phyloP scores from a whole-genome alignment of 2,113 vertebrate species.

The Callorhinus ursinus region DNA sequence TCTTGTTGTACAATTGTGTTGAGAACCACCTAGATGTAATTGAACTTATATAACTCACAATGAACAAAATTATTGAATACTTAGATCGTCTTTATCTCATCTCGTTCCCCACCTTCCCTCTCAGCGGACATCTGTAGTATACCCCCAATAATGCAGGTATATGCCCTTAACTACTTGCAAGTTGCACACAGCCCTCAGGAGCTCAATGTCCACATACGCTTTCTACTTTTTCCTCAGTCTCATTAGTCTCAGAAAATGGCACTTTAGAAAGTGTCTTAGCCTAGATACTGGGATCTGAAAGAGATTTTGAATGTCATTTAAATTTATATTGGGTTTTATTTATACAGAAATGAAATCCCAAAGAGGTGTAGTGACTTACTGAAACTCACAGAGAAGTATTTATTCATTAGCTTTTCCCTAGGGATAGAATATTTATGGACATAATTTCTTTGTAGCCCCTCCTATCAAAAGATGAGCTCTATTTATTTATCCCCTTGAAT shows the following conservation, averaged over 20 bases:
- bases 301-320: neutral
- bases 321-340: slow-evolving; percentile 35
- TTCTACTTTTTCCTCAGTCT: neutral
- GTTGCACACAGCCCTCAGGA: neutral
- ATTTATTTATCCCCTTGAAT: neutral
- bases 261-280: neutral
- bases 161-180: neutral
- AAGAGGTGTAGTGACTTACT: slow-evolving; percentile 32
- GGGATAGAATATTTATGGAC: neutral
- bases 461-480: neutral
- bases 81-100: neutral
- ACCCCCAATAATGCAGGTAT: neutral
- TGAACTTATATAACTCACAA: neutral
- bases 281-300: neutral
- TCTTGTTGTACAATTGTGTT: neutral
- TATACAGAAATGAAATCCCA: slow-evolving; percentile 8
- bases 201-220: neutral
- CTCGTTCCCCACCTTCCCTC: neutral
- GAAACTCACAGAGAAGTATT: neutral
- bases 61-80: neutral
- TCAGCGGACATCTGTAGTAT: neutral
- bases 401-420: slow-evolving; percentile 30
- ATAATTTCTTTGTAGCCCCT: neutral
- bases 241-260: neutral
- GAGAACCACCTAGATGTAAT: neutral